Evolutionary conservation across 2,888 invertebrate species (phyloP), one percentile per base, ranked within the genome.

Genomic region (Poecilus cupreus): DNA sequence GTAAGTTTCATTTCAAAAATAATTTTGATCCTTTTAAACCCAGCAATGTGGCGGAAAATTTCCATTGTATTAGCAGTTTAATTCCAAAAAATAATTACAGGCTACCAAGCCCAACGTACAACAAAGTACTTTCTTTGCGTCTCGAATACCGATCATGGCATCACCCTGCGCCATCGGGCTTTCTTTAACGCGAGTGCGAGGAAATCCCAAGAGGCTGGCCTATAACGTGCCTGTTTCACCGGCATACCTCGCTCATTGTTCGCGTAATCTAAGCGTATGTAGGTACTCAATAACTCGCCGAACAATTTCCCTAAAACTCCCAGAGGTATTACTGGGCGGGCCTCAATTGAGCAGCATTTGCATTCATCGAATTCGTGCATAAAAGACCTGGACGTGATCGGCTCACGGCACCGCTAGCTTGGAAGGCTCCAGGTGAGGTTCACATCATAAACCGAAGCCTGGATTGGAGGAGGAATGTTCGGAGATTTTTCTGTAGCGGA

Each of bases 271-370:
- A 24, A 24, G 32, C 74, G 46, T 74, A 51, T 49, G 32, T 49
- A 49, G n/a, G 37, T 39, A 37, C 26, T 74, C 74, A 8, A 74
- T 74, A 74, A 74, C 74, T 60, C 49, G 24, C 18, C 24, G 49
- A 46, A 46, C 72, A 39, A 72, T 72, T 72, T 72, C 74, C 24
- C 46, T 49, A 51, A 74, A 74, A 49, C 24, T 49, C 74, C 51
- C 49, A 1, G 13, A 49, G 49, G 46, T 32, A 26, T 64, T 49
- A 24, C 43, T 20, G 13, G 0, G 16, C 1, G 22, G 5, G 37
- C n/a, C 68, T 18, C 72, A 74, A 74, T 74, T 51, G 49, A 74
- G 20, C 6, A 43, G 74, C 39, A 74, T 74, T 74, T 74, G 46
- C 74, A 74, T 74, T 74, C 51, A 74, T 74, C 74, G 72, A 72